Evolutionary conservation across 2,797 vertebrate species (phyloP), one percentile per base, ranked within the genome.

Genomic region (Protonibea diacanthus): DNA sequence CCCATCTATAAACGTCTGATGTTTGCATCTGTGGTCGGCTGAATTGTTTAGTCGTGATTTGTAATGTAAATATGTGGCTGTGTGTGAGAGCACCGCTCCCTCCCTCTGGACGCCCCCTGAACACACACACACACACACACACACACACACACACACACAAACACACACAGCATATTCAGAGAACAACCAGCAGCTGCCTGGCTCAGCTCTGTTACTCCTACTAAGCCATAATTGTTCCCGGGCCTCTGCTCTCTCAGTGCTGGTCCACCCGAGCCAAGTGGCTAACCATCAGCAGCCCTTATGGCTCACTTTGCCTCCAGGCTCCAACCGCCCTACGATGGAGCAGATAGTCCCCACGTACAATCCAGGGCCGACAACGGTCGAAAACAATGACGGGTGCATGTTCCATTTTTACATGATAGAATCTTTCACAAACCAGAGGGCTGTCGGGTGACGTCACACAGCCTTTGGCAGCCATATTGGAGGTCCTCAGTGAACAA

Each of bases 11-110:
- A 90, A 74, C 56, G 62, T 77, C 79, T 86, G 78, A 84, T 87
- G 88, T 95, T 91, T 93, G 90, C 77, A 29, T 91, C 78, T 92
- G 89, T 61, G 87, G 90, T 90, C 20, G 21, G 47, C 61, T 48
- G 61, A 88, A 93, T 91, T 94, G 92, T 94, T 95, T 93, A 78
- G 87, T 78, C 40, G 71, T 89, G 89, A 93, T 95, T 92, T 94
- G 91, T 93, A 92, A 93, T 92, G 92, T 95, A 94, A 95, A 94
- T 92, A 93, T 90, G 92, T 80, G 88, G 91, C 89, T 64, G 77
- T 40, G 62, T 88, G 88, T 79, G 74, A 82, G 81, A 89, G 85
- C 86, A 25, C 71, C 38, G 47, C 78, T 89, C 81, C 82, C 78
- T 89, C 81, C 82, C 85, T 69, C 73, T 74, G 45, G 65, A 88